Evolutionary conservation across 2,797 vertebrate genomes (phyloP).

Genomic region (Alcedo quadribrachys): DNA sequence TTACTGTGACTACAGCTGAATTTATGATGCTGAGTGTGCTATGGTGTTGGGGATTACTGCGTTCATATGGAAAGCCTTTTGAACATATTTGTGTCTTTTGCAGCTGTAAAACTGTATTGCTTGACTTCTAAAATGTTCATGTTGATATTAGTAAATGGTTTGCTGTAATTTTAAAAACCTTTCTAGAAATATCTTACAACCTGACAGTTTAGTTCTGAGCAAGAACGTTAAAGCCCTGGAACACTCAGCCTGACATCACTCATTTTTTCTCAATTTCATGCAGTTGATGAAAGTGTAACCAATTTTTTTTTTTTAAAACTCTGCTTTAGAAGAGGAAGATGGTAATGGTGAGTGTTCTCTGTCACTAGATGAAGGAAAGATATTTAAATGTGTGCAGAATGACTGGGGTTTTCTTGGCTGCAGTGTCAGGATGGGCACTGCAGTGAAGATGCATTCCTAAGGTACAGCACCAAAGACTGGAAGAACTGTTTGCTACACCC

Average conservation of each 20-base stretch:
- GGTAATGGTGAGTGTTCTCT: background rate
- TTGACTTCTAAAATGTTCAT: background rate
- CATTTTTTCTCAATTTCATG: background rate
- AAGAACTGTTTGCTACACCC: background rate
- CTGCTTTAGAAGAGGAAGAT: background rate
- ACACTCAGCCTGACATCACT: background rate
- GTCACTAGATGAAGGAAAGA: background rate
- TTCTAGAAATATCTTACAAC: background rate
- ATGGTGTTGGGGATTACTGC: background rate
- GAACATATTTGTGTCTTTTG: background rate
- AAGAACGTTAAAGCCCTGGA: background rate
- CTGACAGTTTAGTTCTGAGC: background rate
- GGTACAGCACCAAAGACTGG: background rate
- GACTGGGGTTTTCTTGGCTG: background rate
- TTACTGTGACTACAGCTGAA: background rate
- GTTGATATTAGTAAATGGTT: constrained; percentile 19
- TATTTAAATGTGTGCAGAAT: background rate
- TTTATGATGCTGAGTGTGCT: background rate
- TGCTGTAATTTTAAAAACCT: background rate
- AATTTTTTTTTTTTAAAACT: background rate
- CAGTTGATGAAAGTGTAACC: background rate
- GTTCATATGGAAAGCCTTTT: background rate
- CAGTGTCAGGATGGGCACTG: background rate
- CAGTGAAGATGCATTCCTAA: background rate
- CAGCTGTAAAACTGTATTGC: background rate